Percentiles rank a stretch among this genome's conserved stretches.
phyloP scores from a whole-genome alignment of 2,113 vertebrate genomes.

The Microtus montanus region DNA sequence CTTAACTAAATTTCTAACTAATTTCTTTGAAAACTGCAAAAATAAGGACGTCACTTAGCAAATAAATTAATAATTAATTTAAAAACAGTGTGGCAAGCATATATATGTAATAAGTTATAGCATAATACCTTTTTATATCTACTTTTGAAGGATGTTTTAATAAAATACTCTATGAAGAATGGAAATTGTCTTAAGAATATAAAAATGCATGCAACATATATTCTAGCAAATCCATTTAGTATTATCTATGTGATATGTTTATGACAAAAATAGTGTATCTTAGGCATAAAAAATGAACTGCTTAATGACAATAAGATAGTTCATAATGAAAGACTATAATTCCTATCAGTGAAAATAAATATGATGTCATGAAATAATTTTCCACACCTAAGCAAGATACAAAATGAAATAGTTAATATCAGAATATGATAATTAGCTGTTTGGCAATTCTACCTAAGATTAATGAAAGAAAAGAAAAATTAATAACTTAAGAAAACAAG shows the following conservation, averaged over 20 bases:
- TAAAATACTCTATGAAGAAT: no score
- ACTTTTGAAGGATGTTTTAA: no score
- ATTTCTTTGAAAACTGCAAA: no score
- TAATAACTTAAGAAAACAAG: neutral
- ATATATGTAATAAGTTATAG: no score
- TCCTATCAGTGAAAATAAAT: neutral
- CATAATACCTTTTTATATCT: no score
- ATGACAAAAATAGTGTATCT: no score
- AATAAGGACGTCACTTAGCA: no score
- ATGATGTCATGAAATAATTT: neutral
- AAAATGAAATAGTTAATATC: neutral
- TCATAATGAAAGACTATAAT: neutral
- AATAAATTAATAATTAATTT: no score
- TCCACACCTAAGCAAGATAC: neutral
- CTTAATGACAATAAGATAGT: no score
- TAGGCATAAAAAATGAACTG: no score
- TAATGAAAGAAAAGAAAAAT: neutral
- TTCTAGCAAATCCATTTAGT: neutral
- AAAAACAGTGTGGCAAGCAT: no score
- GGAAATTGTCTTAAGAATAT: neutral
- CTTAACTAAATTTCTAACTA: no score
- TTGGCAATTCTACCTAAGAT: neutral
- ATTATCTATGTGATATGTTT: neutral
- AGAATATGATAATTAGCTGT: neutral
- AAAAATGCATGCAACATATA: neutral